Evolutionary conservation across 2,888 invertebrate species (phyloP), one percentile per base, ranked within the genome.

Genomic region (Octodonta nipae): DNA sequence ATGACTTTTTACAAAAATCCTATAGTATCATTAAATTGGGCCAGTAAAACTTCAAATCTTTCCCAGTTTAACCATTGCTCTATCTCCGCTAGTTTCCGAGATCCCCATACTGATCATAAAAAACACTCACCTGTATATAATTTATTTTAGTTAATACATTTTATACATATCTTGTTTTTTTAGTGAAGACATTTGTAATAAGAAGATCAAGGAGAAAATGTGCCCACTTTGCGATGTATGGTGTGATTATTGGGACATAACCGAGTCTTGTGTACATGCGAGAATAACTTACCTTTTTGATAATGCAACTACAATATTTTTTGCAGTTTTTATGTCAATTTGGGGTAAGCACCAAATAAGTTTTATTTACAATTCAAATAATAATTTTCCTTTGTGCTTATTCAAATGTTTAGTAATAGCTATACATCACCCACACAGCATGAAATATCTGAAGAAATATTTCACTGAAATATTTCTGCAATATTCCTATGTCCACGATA

Each of bases 261-360:
- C 70, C 29, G 79, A 81, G 50, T 85, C 87, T 2, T 95, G 95
- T 56, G 63, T 78, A 37, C 88, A 89, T 59, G 78, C 89, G 1
- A 71, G 80, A 48, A 71, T 87, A 36, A 85, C 89, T 0, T 88
- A 92, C 55, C 70, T 95, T 26, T 89, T 95, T 56, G 95, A 96
- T 60, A 95, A 96, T 66, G 74, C 83, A 1, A 82, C 86, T 6
- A 95, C 95, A 0, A 84, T 95, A n/a, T 79, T 87, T 61, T 93
- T 93, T 60, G 85, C 93, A 4, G 75, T 87, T 32, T 84, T 93
- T 52, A 93, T 96, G 92, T 87, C 89, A 24, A 76, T 95, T 52
- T 95, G 95, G 95, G 79, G 80, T 81, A 58, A 56, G 63, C 50
- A 28, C n/a, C n/a, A n/a, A n/a, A n/a, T n/a, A n/a, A n/a, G n/a